Percentiles rank a stretch among this genome's conserved stretches.
These are phyloP conservation scores for Spermophilus dauricus DNA, from an alignment of 2,113 vertebrate genomes.

Conservation along the genomic window DNA sequence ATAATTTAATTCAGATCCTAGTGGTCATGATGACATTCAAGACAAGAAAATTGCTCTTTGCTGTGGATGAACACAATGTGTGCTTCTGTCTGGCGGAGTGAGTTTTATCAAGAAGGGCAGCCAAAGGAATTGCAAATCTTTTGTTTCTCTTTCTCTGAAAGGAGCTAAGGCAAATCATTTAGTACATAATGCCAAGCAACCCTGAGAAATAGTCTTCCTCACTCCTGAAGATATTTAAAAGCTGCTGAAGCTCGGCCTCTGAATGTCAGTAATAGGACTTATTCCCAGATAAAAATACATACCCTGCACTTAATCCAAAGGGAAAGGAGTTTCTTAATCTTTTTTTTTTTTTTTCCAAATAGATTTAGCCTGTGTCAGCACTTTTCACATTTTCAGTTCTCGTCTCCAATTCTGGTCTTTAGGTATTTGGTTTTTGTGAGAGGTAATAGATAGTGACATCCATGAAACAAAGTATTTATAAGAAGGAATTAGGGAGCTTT, in stretches of 20 bases:
- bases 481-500: not conserved
- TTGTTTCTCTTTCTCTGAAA: constrained; percentile 50
- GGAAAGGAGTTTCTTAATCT: not conserved
- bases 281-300: not conserved
- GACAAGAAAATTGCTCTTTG: not conserved
- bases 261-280: not conserved
- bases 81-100: accelerated
- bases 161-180: not conserved
- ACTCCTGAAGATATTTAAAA: constrained; percentile 27
- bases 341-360: not conserved
- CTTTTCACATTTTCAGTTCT: not conserved
- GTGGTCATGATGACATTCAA: constrained; percentile 50
- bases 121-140: not conserved
- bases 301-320: not conserved
- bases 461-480: not conserved
- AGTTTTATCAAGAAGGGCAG: not conserved
- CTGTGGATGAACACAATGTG: not conserved
- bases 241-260: not conserved
- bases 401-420: not conserved
- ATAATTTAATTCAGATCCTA: constrained; percentile 41
- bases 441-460: not conserved
- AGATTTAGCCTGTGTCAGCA: not conserved
- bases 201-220: not conserved
- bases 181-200: constrained; percentile 9
- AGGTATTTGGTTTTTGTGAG: not conserved